These are phyloP conservation scores for Anthoptus insignis DNA, from an alignment of 2,888 invertebrate species.

Conservation along the genomic window DNA sequence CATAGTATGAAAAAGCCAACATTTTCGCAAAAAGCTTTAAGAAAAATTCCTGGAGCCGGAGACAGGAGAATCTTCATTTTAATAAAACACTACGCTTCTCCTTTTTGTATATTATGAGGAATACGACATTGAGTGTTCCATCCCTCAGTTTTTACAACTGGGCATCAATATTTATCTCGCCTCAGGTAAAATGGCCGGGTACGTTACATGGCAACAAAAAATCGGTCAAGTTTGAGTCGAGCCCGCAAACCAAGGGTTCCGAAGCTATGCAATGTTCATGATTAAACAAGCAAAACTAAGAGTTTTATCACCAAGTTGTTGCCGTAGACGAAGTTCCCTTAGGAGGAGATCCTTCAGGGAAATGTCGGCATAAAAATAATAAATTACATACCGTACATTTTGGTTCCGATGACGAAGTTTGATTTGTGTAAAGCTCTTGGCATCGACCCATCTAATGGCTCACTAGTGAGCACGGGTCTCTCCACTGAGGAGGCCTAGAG, in stretches of 20 bases:
- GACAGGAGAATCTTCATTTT: slow-evolving; percentile 23
- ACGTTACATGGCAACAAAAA: slow-evolving; percentile 46
- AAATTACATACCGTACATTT: too few relatives aligned
- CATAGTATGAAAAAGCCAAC: slow-evolving; percentile 8
- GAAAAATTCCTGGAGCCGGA: slow-evolving; percentile 15
- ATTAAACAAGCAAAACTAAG: too few relatives aligned
- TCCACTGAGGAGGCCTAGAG: too few relatives aligned
- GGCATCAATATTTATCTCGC: slow-evolving; percentile 42
- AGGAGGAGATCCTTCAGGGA: too few relatives aligned
- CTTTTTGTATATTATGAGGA: slow-evolving; percentile 17
- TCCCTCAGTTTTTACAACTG: slow-evolving; percentile 18
- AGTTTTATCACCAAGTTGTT: too few relatives aligned
- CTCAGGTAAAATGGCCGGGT: slow-evolving; percentile 53
- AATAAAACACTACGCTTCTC: slow-evolving; percentile 8
- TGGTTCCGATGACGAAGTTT: too few relatives aligned
- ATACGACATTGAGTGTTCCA: slow-evolving; percentile 14
- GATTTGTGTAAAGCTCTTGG: too few relatives aligned
- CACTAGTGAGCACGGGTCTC: too few relatives aligned
- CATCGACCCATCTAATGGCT: too few relatives aligned
- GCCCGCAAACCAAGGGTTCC: slow-evolving; percentile 63
- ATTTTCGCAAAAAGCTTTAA: slow-evolving; percentile 19
- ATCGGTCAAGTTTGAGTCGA: slow-evolving; percentile 56
- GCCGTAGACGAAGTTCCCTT: too few relatives aligned
- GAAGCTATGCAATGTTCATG: too few relatives aligned
- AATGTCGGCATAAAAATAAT: too few relatives aligned